A percentile compares a stretch with the other conserved stretches of the same genome.
Conservation (phyloP, 23 tunicate genomes). For the Corella eumyota region DNA sequence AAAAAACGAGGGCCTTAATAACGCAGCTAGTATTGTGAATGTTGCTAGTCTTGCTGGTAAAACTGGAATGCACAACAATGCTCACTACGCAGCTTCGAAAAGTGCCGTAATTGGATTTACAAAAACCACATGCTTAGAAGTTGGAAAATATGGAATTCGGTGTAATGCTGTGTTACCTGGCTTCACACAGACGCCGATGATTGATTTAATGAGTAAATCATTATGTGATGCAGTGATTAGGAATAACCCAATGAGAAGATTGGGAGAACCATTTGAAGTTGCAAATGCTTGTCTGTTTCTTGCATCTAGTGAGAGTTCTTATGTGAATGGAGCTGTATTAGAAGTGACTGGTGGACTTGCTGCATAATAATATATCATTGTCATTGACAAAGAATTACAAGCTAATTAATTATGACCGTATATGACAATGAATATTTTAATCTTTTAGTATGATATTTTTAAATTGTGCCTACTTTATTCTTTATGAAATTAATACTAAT, state of each 20-base stretch:
- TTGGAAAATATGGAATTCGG: slow-evolving; percentile 37
- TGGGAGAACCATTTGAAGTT: slow-evolving; percentile 52
- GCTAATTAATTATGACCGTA: too few relatives aligned
- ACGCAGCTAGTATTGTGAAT: slow-evolving; percentile 43
- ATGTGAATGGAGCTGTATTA: slow-evolving; percentile 52
- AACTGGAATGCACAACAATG: slow-evolving; percentile 18
- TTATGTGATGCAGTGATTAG: neutral
- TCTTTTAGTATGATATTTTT: too few relatives aligned
- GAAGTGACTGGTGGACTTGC: slow-evolving; percentile 63
- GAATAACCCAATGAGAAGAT: slow-evolving; percentile 26
- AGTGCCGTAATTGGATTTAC: slow-evolving; percentile 65
- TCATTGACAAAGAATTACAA: too few relatives aligned
- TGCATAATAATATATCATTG: slow-evolving; percentile 7
- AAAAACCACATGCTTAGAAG: slow-evolving; percentile 43
- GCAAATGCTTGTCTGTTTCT: slow-evolving; percentile 69
- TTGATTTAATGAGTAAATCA: slow-evolving; percentile 5
- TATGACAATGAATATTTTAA: too few relatives aligned
- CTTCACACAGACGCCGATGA: slow-evolving; percentile 52
- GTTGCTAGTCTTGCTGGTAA: slow-evolving; percentile 68
- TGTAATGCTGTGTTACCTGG: slow-evolving; percentile 65
- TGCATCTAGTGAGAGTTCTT: slow-evolving; percentile 68
- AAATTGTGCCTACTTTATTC: too few relatives aligned
- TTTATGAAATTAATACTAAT: too few relatives aligned
- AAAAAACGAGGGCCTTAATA: neutral
- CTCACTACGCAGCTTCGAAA: slow-evolving; percentile 67